Conservation (phyloP, 2,797 vertebrate genomes). For the Bradypus variegatus region DNA sequence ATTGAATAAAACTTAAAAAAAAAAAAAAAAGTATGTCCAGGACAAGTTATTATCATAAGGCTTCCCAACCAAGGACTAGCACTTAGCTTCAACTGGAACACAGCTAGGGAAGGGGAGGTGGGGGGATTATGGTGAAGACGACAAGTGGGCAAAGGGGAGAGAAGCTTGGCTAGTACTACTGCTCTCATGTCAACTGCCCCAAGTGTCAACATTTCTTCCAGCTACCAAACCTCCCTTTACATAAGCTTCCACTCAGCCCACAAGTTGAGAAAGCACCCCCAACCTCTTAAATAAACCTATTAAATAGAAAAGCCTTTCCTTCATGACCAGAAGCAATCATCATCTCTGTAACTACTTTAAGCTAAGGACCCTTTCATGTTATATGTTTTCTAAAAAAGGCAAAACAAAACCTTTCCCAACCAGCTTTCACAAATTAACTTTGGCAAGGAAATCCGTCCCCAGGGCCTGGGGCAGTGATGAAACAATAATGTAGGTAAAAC, state of each 20-base stretch:
- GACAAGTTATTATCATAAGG: not conserved
- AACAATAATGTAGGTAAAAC: not conserved
- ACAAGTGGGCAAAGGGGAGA: not conserved
- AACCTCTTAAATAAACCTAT: not conserved
- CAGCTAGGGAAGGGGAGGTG: not conserved
- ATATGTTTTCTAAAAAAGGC: not conserved
- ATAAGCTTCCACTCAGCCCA: not conserved
- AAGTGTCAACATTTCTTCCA: not conserved
- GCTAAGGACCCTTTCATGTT: not conserved
- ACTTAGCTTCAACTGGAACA: not conserved
- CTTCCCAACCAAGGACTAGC: not conserved
- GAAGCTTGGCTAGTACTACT: not conserved
- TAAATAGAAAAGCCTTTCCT: not conserved
- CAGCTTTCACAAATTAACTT: conserved; percentile 8
- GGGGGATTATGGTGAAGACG: not conserved
- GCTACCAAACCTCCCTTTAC: not conserved
- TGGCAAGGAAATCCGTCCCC: not conserved
- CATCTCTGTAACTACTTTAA: not conserved
- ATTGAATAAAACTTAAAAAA: too few relatives aligned
- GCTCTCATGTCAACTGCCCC: not conserved
- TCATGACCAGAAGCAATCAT: not conserved
- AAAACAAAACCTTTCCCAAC: not conserved
- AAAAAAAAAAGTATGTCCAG: not conserved
- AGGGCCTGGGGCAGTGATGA: not conserved
- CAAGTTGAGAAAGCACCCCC: not conserved